Base-by-base conservation (phyloP, 2,888 invertebrate genomes). In the Selenia dentaria region DNA sequence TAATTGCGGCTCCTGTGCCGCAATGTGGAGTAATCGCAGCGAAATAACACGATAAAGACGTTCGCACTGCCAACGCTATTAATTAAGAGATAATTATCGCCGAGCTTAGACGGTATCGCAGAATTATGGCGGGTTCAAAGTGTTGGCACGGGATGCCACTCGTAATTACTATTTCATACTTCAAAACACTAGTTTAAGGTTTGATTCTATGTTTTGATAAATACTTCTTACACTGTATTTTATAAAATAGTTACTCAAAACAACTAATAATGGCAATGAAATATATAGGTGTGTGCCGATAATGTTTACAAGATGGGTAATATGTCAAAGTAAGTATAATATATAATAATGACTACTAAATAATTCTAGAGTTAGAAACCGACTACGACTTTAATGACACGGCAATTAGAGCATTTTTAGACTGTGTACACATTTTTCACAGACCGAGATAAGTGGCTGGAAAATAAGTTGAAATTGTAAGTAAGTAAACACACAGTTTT, bases 11-110 rank as follows among this genome's bases (percentile, higher is more conserved):
- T 45, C 54, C 54, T 52, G 50, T 49, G 26, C 37, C 44, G 51
- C 62, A 50, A 57, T 64, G 64, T 59, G 54, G 43, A 60, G 56
- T 47, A 64, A 63, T 63, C 57, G 58, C 57, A 61, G 60, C 51
- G 57, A 55, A 54, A 53, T 52, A 46, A 54, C 40, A 34, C 45
- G 40, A 51, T 63, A 61, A 53, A 57, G 61, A 56, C 53, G 57
- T 50, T 43, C 49, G 46, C 57, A 61, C 61, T 59, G 62, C 58
- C 57, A 62, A 63, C 50, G 64, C 59, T 65, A 62, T 67, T 70
- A 69, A 74, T 74, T 70, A 73, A 72, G 60, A 65, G 64, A 67
- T 73, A 68, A 67, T 70, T 66, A 67, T 62, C 59, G 54, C 59
- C 46, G 40, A 52, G 52, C 47, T 45, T 44, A 50, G 48, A 42